Conservation (phyloP, 2,888 invertebrate species). For the Rugalucina vietnamica region DNA sequence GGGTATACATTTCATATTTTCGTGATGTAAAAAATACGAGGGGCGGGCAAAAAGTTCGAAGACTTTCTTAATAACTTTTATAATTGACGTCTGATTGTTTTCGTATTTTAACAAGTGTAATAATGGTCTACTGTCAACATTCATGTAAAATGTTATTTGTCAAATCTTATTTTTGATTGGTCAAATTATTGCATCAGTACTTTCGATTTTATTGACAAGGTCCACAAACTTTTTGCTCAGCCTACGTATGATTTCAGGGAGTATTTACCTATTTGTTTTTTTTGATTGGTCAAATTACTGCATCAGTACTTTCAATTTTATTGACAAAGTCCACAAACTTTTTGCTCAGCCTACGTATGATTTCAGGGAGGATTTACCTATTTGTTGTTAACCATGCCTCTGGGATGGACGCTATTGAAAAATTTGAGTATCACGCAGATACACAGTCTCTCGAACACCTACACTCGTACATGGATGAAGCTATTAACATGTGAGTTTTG, state of each 20-base stretch:
- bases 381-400: constrained; percentile 63
- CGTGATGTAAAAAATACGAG: no score
- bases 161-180: no score
- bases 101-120: no score
- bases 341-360: background rate
- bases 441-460: constrained; percentile 62
- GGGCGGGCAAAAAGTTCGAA: no score
- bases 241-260: constrained; percentile 48
- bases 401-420: constrained; percentile 61
- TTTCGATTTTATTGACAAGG: background rate
- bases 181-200: background rate
- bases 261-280: constrained; percentile 57
- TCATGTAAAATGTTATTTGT: no score
- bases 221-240: background rate
- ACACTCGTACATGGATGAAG: constrained; percentile 56
- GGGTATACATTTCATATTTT: no score
- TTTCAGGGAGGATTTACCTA: constrained; percentile 59
- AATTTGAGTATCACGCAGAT: constrained; percentile 66
- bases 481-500: constrained; percentile 63
- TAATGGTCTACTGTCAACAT: no score
- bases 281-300: background rate
- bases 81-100: no score
- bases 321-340: background rate
- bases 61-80: no score
- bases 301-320: background rate